Evolutionary conservation across 2,113 vertebrate genomes (phyloP), one percentile per base, ranked within the genome.

Genomic region (Eonycteris spelaea): DNA sequence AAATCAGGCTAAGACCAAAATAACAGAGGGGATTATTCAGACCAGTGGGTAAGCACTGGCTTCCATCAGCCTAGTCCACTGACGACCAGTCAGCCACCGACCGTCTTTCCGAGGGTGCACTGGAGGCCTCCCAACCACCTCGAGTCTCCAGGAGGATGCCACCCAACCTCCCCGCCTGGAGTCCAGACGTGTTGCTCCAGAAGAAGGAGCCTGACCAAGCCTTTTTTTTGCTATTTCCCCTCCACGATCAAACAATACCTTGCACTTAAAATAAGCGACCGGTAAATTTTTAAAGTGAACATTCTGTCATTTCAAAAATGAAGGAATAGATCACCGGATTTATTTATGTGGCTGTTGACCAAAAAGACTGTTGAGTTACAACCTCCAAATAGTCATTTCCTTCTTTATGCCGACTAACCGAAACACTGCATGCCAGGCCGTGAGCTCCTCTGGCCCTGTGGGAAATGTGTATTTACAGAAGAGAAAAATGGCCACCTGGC

Each of bases 281-380:
- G 4, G 45, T 26, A 13, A 6, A 1, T 59, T 21, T 93, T 43
- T 48, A 28, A 87, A 61, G 67, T 19, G 48, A 74, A 13, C 79
- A 61, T 65, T 79, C 59, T 51, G 51, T 89, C 59, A 11, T 94
- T 93, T 96, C 78, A 53, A 75, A 93, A 84, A 33, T 18, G n/a
- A 89, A 26, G 26, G 26, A 59, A 59, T 68, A 55, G 16, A 51
- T 61, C 55, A 19, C 26, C 19, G 38, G 55, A 7, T 65, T 70
- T 75, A 68, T 65, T 74, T 82, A 65, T 24, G 8, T 38, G 35
- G 10, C 35, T 84, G 55, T 70, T 57, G 55, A 53, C 82, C 38
- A 15, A 78, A 73, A 68, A 38, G 43, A 45, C 21, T 86, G 38
- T 61, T 93, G 67, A 83, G 73, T 68, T 67, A 59, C 38, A 71